phyloP scores from a whole-genome alignment of 2,797 vertebrate genomes.

The Vultur gryphus region DNA sequence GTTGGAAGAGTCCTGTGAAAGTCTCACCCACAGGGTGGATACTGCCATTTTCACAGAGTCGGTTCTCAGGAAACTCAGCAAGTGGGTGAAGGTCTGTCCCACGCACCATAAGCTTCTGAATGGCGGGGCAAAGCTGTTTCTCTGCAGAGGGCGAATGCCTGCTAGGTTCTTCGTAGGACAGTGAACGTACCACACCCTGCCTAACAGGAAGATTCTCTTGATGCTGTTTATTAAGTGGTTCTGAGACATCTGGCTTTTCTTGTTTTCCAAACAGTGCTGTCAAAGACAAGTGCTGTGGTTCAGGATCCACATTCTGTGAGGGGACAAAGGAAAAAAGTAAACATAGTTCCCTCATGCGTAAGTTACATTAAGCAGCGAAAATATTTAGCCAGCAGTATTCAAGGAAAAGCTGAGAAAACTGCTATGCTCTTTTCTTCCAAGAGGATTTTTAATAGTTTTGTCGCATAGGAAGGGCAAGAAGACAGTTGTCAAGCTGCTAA shows the following conservation, averaged over 20 bases:
- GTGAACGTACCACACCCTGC: slow-evolving; percentile 79
- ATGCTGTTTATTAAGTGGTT: not conserved
- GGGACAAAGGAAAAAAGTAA: not conserved
- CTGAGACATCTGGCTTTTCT: slow-evolving; percentile 41
- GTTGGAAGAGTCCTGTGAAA: slow-evolving; percentile 77
- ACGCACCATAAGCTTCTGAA: slow-evolving; percentile 90
- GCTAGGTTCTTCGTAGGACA: slow-evolving; percentile 82
- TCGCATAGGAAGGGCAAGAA: slow-evolving; percentile 7
- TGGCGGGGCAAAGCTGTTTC: slow-evolving; percentile 87
- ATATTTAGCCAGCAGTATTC: not conserved
- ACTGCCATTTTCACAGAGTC: slow-evolving; percentile 76
- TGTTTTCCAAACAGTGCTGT: slow-evolving; percentile 84
- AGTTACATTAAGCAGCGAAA: not conserved
- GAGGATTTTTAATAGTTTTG: slow-evolving; percentile 17
- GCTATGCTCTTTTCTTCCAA: not conserved
- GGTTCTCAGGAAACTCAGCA: slow-evolving; percentile 83
- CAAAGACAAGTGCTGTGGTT: slow-evolving; percentile 83
- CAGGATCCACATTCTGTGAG: slow-evolving; percentile 60
- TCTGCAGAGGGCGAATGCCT: slow-evolving; percentile 26
- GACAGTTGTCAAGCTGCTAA: not conserved
- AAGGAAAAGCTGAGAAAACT: not conserved
- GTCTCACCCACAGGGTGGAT: slow-evolving; percentile 46
- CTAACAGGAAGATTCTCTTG: slow-evolving; percentile 33
- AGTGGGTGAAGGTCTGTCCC: slow-evolving; percentile 78
- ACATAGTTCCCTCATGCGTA: fast-evolving